These are phyloP conservation scores for Platerodrilus igneus DNA, from an alignment of 2,888 invertebrate species.

Conservation along the genomic window DNA sequence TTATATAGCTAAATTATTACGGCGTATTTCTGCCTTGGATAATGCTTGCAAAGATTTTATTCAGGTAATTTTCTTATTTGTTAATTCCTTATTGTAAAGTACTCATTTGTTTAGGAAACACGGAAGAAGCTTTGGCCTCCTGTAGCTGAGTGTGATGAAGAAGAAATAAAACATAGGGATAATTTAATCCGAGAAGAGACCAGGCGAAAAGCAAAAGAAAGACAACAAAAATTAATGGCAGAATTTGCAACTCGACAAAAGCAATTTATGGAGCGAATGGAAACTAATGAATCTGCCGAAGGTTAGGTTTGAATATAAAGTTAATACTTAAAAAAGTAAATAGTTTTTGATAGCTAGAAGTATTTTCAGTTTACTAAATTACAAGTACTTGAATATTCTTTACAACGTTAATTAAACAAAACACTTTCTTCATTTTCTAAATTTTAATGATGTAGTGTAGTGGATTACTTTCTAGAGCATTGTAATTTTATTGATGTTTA, in stretches of 20 bases:
- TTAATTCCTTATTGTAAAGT: conserved; percentile 1
- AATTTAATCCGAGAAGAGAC: conserved; percentile 76
- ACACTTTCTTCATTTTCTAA: no score
- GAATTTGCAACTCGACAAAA: conserved; percentile 89
- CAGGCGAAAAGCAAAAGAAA: conserved; percentile 77
- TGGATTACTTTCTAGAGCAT: no score
- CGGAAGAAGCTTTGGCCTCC: conserved; percentile 75
- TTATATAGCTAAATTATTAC: conserved; percentile 77
- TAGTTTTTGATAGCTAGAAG: background rate
- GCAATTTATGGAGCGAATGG: conserved; percentile 81
- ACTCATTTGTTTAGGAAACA: conserved; percentile 51
- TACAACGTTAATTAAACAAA: no score
- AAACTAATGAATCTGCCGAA: conserved; percentile 50
- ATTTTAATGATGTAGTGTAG: no score
- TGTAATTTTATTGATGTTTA: no score
- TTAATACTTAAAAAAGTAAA: background rate
- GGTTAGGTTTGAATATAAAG: conserved; percentile 20
- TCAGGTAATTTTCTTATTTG: conserved; percentile 31
- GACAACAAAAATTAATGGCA: conserved; percentile 88
- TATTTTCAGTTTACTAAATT: background rate
- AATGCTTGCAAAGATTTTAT: conserved; percentile 65
- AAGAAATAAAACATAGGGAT: conserved; percentile 65
- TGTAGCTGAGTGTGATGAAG: conserved; percentile 72
- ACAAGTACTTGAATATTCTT: no score
- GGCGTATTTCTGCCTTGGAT: conserved; percentile 69